Conservation (phyloP, 2,113 vertebrate species). For the Pogona vitticeps region DNA sequence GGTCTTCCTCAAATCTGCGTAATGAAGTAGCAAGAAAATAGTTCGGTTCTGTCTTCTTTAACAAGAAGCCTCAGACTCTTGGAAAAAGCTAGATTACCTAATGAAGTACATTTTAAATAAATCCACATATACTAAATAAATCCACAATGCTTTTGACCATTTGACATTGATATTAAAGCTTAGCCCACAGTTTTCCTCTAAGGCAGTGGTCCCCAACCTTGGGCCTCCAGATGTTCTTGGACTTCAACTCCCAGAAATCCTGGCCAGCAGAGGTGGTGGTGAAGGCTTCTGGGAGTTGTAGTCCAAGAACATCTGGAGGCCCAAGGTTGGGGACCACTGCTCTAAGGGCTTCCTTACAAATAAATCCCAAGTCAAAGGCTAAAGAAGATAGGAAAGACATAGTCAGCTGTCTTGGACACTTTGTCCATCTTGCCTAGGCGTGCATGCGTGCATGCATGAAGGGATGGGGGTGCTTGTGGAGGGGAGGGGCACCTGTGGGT, state of each 20-base stretch:
- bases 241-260: too few species aligned
- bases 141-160: not conserved
- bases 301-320: too few species aligned
- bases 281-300: too few species aligned
- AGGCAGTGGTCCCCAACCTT: too few species aligned
- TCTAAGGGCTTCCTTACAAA: too few species aligned
- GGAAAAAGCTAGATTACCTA: not conserved
- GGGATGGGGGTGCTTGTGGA: too few species aligned
- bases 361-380: not conserved
- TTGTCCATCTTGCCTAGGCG: not conserved
- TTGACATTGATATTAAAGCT: not conserved
- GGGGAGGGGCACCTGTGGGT: too few species aligned
- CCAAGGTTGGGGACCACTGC: too few species aligned
- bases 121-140: not conserved
- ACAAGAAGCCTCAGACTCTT: not conserved
- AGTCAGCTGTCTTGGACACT: not conserved
- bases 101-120: not conserved
- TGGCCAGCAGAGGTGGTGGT: too few species aligned
- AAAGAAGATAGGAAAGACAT: not conserved
- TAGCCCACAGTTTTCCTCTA: not conserved
- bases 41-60: slow-evolving; percentile 3
- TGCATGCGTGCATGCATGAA: too few species aligned
- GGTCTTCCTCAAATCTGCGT: not conserved
- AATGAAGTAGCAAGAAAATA: not conserved
- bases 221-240: too few species aligned